A percentile compares a stretch with the other conserved stretches of the same genome.
These are phyloP conservation scores for Peromyscus aztecus DNA, from an alignment of 2,797 vertebrate species.

Conservation along the genomic window DNA sequence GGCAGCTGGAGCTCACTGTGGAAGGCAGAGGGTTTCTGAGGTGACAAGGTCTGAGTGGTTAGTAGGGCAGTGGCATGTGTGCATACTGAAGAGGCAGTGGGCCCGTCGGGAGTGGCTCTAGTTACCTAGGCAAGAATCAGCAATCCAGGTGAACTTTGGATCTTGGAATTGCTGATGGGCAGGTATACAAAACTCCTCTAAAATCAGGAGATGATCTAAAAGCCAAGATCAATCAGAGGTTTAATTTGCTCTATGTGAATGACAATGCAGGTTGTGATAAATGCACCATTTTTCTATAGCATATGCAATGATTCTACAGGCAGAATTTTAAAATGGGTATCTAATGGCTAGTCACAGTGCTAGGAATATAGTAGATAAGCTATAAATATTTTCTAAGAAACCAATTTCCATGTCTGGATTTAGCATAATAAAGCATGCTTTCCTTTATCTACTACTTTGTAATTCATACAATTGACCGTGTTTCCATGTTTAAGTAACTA, in stretches of 20 bases:
- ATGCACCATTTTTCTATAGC: background rate
- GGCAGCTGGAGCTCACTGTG: background rate
- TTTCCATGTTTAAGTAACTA: background rate
- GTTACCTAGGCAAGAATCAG: conserved; percentile 47
- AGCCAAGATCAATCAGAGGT: conserved; percentile 47
- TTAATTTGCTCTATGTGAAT: conserved; percentile 11
- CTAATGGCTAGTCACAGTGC: conserved; percentile 19
- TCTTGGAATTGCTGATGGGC: conserved; percentile 47
- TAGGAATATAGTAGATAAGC: background rate
- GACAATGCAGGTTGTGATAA: conserved; percentile 36
- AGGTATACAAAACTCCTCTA: conserved; percentile 62
- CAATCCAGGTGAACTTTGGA: conserved; percentile 52
- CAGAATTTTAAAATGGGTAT: conserved; percentile 49
- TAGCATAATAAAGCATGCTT: conserved; percentile 39
- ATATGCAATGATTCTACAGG: conserved; percentile 9
- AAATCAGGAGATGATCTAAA: conserved; percentile 59
- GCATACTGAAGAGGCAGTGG: conserved; percentile 14
- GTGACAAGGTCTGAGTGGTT: conserved; percentile 7
- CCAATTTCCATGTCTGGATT: background rate
- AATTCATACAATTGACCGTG: background rate
- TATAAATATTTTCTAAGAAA: conserved; percentile 38
- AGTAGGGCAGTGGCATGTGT: background rate
- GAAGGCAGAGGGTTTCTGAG: background rate
- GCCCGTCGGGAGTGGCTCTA: background rate
- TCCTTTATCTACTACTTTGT: background rate